These are phyloP conservation scores for Apamea monoglypha DNA, from an alignment of 2,888 invertebrate genomes.

Conservation along the genomic window DNA sequence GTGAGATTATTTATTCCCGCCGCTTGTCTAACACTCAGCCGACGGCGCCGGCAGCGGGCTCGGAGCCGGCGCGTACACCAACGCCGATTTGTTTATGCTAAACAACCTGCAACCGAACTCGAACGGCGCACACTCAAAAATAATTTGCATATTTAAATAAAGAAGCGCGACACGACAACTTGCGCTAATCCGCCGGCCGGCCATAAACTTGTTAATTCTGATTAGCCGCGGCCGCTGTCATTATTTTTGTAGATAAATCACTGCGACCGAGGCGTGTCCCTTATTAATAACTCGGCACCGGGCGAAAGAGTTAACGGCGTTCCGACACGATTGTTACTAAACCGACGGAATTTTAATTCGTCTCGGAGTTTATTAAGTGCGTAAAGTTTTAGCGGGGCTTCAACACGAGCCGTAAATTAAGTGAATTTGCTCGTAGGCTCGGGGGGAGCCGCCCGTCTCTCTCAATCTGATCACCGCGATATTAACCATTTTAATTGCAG, in stretches of 20 bases:
- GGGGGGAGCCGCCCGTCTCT: slow-evolving; percentile 72
- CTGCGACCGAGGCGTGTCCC: slow-evolving; percentile 78
- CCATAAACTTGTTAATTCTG: slow-evolving; percentile 81
- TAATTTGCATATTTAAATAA: slow-evolving; percentile 86
- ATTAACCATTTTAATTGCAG: slow-evolving; percentile 79
- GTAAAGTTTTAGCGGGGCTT: slow-evolving; percentile 87
- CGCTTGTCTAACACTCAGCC: slow-evolving; percentile 77
- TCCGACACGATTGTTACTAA: slow-evolving; percentile 88
- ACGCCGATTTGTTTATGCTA: slow-evolving; percentile 85
- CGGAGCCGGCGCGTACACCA: slow-evolving; percentile 34
- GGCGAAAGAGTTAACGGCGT: slow-evolving; percentile 85
- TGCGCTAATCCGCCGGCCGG: slow-evolving; percentile 71
- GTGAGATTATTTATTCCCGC: slow-evolving; percentile 83
- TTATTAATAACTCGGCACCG: slow-evolving; percentile 83
- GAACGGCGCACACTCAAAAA: slow-evolving; percentile 80
- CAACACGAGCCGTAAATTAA: slow-evolving; percentile 85
- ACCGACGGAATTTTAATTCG: slow-evolving; percentile 89
- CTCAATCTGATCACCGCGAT: slow-evolving; percentile 81
- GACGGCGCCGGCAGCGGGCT: slow-evolving; percentile 30
- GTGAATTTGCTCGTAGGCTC: slow-evolving; percentile 84
- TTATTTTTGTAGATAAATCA: slow-evolving; percentile 83
- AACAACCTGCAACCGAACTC: slow-evolving; percentile 82
- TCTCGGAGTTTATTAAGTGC: slow-evolving; percentile 89
- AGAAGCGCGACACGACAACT: slow-evolving; percentile 75
- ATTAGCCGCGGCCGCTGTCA: slow-evolving; percentile 76